Percentiles rank a stretch among this genome's conserved stretches.
These are phyloP conservation scores for Hydrolagus colliei DNA, from an alignment of 2,797 vertebrate genomes.

Conservation along the genomic window DNA sequence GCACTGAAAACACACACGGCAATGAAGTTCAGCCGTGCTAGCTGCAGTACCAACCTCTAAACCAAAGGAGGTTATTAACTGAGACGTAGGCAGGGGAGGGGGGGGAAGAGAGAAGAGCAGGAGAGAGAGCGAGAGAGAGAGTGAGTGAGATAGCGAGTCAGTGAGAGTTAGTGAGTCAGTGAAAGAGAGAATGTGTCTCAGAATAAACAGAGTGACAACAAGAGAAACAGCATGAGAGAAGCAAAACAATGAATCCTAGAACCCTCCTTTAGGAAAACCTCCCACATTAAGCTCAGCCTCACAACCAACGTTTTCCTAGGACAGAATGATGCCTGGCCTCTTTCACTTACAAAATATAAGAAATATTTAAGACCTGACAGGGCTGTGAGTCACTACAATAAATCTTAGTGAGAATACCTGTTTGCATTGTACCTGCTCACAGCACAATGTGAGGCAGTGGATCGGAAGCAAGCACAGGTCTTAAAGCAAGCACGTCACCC, in stretches of 20 bases:
- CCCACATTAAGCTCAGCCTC: not conserved
- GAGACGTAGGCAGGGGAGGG: too few species aligned
- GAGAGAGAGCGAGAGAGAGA: not conserved
- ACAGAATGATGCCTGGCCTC: not conserved
- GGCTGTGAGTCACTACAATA: slow-evolving; percentile 45
- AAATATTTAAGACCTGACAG: slow-evolving; percentile 44
- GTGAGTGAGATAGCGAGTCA: not conserved
- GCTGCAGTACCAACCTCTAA: not conserved
- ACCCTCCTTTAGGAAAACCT: not conserved
- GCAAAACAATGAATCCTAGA: too few species aligned
- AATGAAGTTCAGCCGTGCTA: not conserved
- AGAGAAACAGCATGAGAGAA: too few species aligned
- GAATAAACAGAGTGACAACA: too few species aligned
- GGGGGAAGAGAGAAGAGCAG: not conserved
- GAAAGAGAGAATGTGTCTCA: too few species aligned
- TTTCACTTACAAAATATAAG: not conserved
- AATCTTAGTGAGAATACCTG: slow-evolving; percentile 51
- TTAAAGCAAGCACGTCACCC: slow-evolving; percentile 7
- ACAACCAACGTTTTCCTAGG: not conserved
- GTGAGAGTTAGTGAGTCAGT: not conserved
- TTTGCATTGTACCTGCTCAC: slow-evolving; percentile 48
- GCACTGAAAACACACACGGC: not conserved
- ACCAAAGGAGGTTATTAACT: not conserved
- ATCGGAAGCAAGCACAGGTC: slow-evolving; percentile 39
- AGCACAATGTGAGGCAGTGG: slow-evolving; percentile 45